phyloP scores from a whole-genome alignment of 2,113 vertebrate genomes.

The Brachirus orientalis region DNA sequence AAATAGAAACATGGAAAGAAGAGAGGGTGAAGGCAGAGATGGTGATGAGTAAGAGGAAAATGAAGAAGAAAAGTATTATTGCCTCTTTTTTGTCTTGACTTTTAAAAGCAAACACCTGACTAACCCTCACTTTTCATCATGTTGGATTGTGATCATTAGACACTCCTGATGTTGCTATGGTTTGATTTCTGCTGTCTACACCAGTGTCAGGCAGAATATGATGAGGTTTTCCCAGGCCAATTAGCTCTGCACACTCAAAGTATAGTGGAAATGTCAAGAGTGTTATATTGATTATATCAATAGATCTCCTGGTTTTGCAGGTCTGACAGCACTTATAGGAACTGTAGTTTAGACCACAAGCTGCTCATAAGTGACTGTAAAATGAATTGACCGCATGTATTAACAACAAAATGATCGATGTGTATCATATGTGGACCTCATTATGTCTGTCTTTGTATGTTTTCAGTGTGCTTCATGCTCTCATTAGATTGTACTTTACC shows the following conservation, averaged over 20 bases:
- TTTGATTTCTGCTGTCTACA: conserved; percentile 17
- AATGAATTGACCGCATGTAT: conserved; percentile 45
- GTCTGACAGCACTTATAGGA: conserved; percentile 42
- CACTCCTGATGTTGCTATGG: background rate
- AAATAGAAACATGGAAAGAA: conserved; percentile 24
- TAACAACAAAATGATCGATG: conserved; percentile 24
- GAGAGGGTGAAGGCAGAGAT: background rate
- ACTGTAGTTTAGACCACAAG: conserved; percentile 32
- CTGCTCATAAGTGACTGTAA: conserved; percentile 29
- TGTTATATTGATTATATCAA: conserved; percentile 59
- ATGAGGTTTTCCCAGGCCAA: conserved; percentile 44
- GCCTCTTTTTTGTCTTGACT: background rate
- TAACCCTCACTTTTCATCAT: background rate
- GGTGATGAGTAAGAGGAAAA: background rate
- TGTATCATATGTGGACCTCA: background rate
- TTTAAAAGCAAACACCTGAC: rapidly evolving
- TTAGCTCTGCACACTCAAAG: conserved; percentile 39
- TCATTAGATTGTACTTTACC: no score
- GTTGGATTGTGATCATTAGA: conserved; percentile 1
- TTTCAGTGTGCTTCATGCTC: background rate
- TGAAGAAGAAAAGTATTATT: no score
- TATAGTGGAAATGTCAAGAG: conserved; percentile 55
- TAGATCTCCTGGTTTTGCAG: conserved; percentile 42
- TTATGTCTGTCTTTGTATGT: conserved; percentile 12
- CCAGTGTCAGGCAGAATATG: conserved; percentile 28